Evolutionary conservation across 1,140 invertebrate species (phyloP).

Genomic region (Drosophila equinoxialis): DNA sequence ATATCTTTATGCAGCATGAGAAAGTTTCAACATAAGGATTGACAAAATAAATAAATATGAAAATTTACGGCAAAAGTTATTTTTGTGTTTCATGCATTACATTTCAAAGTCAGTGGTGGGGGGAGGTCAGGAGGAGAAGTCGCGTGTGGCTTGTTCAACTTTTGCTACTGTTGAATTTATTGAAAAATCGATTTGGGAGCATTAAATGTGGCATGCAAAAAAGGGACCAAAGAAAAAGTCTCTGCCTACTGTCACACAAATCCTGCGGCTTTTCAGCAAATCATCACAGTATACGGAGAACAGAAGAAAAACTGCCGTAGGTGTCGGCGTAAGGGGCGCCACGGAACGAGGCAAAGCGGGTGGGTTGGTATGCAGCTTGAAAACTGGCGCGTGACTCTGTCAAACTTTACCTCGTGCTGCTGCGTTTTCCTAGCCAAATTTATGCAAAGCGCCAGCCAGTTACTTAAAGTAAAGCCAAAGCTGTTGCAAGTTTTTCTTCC

Average conservation of each 20-base stretch:
- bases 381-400: slow-evolving; percentile 74
- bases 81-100: slow-evolving; percentile 58
- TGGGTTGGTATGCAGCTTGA: slow-evolving; percentile 39
- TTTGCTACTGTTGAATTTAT: slow-evolving; percentile 64
- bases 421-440: slow-evolving; percentile 47
- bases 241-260: slow-evolving; percentile 71
- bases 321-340: slow-evolving; percentile 3
- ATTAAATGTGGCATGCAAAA: slow-evolving; percentile 64
- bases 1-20: slow-evolving; percentile 54
- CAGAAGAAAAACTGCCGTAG: background rate
- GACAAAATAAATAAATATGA: slow-evolving; percentile 82
- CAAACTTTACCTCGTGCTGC: slow-evolving; percentile 51
- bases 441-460: slow-evolving; percentile 76
- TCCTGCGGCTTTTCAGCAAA: slow-evolving; percentile 77
- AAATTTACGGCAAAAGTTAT: slow-evolving; percentile 77
- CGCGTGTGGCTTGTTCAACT: slow-evolving; percentile 63
- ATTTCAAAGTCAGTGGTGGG: slow-evolving; percentile 26
- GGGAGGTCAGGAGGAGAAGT: background rate
- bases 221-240: slow-evolving; percentile 2
- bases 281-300: slow-evolving; percentile 43
- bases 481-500: slow-evolving; percentile 45
- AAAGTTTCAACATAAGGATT: slow-evolving; percentile 69
- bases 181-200: slow-evolving; percentile 76
- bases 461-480: slow-evolving; percentile 75
- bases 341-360: background rate